Evolutionary conservation across 2,113 vertebrate genomes (phyloP).

Genomic region (Dasyurus viverrinus): DNA sequence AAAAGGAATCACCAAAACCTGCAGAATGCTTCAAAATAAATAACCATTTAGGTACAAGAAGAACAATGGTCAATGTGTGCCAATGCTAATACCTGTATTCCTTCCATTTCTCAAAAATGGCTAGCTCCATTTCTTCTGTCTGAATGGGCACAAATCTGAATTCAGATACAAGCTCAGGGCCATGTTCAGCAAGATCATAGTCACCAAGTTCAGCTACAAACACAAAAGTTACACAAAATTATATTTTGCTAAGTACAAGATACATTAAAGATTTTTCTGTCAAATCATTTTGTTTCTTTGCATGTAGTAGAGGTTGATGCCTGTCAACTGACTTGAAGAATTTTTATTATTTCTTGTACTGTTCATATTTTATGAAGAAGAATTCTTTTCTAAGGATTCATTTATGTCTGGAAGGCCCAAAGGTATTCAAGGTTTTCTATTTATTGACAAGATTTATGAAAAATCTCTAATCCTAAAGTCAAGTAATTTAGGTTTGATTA

Average conservation of each 20-base stretch:
- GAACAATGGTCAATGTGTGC: conserved; percentile 1
- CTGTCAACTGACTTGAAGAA: too few relatives aligned
- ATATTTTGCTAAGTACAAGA: conserved; percentile 41
- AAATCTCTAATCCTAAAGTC: background rate
- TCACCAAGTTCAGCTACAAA: conserved; percentile 95
- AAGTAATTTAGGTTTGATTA: background rate
- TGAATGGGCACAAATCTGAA: conserved; percentile 96
- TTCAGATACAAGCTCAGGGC: conserved; percentile 94
- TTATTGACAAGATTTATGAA: background rate
- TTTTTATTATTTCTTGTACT: too few relatives aligned
- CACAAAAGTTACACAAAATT: conserved; percentile 59
- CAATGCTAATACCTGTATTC: conserved; percentile 91
- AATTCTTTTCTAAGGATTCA: too few relatives aligned
- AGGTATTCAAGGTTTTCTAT: too few relatives aligned
- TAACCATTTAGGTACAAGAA: conserved; percentile 7
- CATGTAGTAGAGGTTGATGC: too few relatives aligned
- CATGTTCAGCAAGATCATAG: conserved; percentile 93
- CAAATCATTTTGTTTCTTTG: too few relatives aligned
- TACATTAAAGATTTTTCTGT: too few relatives aligned
- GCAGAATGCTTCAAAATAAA: conserved; percentile 38
- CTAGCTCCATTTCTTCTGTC: conserved; percentile 94
- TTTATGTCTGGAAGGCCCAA: too few relatives aligned
- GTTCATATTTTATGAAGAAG: too few relatives aligned
- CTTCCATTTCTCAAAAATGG: conserved; percentile 95
- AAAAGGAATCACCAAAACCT: conserved; percentile 44